phyloP scores from a whole-genome alignment of 2,888 invertebrate species.

The Plagodis dolabraria region DNA sequence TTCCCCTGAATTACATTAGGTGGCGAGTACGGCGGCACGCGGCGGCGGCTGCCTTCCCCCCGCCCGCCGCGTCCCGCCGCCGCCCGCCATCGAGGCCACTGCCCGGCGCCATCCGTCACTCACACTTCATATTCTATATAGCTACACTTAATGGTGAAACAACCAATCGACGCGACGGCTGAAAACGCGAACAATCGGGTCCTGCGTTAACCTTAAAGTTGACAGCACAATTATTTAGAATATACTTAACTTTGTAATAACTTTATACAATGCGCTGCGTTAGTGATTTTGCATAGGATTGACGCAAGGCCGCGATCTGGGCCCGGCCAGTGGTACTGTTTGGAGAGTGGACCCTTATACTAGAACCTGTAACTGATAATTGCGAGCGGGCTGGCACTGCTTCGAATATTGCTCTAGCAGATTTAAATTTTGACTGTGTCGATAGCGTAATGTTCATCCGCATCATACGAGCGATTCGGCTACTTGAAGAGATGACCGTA shows the following conservation, averaged over 20 bases:
- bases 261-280: slow-evolving; percentile 21
- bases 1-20: slow-evolving; percentile 79
- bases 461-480: slow-evolving; percentile 71
- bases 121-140: too few species aligned
- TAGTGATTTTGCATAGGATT: slow-evolving; percentile 8
- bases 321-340: slow-evolving; percentile 27
- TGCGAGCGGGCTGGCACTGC: slow-evolving; percentile 80
- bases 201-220: slow-evolving; percentile 27
- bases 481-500: slow-evolving; percentile 73
- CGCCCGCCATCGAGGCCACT: slow-evolving; percentile 33
- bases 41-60: slow-evolving; percentile 44
- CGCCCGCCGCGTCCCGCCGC: slow-evolving; percentile 39
- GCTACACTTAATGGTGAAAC: too few species aligned
- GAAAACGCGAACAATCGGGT: slow-evolving; percentile 6
- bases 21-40: slow-evolving; percentile 45
- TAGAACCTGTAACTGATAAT: slow-evolving; percentile 45
- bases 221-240: slow-evolving; percentile 26
- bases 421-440: slow-evolving; percentile 63
- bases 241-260: slow-evolving; percentile 9
- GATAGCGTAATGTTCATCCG: slow-evolving; percentile 55
- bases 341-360: slow-evolving; percentile 36
- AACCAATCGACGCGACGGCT: neutral
- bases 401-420: slow-evolving; percentile 74
- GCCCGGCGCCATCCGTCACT: slow-evolving; percentile 3
- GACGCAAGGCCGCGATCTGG: slow-evolving; percentile 9